Evolutionary conservation across 2,797 vertebrate genomes (phyloP).

Genomic region (Muraenolepis orangiensis): DNA sequence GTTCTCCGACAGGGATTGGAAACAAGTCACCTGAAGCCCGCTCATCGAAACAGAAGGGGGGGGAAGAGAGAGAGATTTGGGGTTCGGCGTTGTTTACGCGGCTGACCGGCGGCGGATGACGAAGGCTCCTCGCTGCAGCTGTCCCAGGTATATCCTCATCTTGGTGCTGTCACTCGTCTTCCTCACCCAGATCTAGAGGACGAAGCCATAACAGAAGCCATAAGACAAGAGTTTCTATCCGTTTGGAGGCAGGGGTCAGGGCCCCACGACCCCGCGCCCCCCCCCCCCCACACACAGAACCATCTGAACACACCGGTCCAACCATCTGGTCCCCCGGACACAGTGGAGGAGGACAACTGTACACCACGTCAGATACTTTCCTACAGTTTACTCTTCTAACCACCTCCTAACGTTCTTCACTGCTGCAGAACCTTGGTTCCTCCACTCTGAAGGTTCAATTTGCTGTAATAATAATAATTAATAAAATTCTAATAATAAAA

Average conservation of each 20-base stretch:
- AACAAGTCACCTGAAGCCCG: background rate
- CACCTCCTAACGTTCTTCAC: background rate
- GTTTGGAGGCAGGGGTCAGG: no score
- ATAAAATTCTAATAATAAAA: no score
- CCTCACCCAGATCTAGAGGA: slow-evolving; percentile 93
- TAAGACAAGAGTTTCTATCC: background rate
- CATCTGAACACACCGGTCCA: no score
- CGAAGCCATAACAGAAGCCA: background rate
- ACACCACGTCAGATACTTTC: no score
- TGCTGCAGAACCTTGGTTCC: background rate
- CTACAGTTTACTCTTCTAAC: background rate
- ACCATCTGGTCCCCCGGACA: no score
- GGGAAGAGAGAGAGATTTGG: background rate
- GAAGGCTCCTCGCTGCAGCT: slow-evolving; percentile 96
- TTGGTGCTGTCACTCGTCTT: slow-evolving; percentile 99
- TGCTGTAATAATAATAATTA: background rate
- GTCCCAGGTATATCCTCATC: slow-evolving; percentile 97
- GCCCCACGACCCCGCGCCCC: no score
- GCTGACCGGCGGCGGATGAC: slow-evolving; percentile 95
- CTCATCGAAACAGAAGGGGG: slow-evolving; percentile 2
- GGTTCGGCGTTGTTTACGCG: slow-evolving; percentile 86
- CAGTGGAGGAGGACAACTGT: no score
- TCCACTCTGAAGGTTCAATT: background rate
- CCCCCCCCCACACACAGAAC: no score
- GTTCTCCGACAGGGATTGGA: background rate